Conservation (phyloP, 2,888 invertebrate species). For the Apocheima hispidaria region DNA sequence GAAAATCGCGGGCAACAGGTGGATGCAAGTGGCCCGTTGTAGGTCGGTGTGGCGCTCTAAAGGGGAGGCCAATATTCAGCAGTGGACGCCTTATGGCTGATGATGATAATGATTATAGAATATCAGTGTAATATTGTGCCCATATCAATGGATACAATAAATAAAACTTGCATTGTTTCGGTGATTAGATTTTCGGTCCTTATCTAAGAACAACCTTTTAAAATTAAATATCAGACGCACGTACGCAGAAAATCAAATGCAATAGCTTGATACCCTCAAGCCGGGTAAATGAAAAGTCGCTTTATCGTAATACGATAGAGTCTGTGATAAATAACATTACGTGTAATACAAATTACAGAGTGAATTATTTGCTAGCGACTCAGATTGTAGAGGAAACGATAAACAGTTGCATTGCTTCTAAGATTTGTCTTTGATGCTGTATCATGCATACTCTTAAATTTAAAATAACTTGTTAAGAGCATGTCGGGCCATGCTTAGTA, state of each 20-base stretch:
- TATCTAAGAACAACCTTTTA: neutral
- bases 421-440: constrained; percentile 53
- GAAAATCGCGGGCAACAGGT: too few relatives aligned
- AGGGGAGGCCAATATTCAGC: too few relatives aligned
- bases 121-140: too few relatives aligned
- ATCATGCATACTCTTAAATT: neutral
- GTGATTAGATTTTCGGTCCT: constrained; percentile 1
- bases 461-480: too few relatives aligned
- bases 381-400: constrained; percentile 71
- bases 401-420: constrained; percentile 57
- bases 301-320: constrained; percentile 45
- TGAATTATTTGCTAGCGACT: constrained; percentile 70
- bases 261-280: constrained; percentile 39
- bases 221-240: constrained; percentile 59
- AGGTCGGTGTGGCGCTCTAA: too few relatives aligned
- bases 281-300: constrained; percentile 45
- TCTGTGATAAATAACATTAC: constrained; percentile 15
- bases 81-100: too few relatives aligned
- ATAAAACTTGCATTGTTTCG: too few relatives aligned
- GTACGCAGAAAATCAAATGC: constrained; percentile 52
- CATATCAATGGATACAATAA: too few relatives aligned
- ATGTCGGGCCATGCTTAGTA: too few relatives aligned
- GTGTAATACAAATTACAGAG: constrained; percentile 35
- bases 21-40: too few relatives aligned
- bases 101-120: too few relatives aligned